Conservation (phyloP, 92 coral and sea anemone genomes). For the Zoanthus solanderi region DNA sequence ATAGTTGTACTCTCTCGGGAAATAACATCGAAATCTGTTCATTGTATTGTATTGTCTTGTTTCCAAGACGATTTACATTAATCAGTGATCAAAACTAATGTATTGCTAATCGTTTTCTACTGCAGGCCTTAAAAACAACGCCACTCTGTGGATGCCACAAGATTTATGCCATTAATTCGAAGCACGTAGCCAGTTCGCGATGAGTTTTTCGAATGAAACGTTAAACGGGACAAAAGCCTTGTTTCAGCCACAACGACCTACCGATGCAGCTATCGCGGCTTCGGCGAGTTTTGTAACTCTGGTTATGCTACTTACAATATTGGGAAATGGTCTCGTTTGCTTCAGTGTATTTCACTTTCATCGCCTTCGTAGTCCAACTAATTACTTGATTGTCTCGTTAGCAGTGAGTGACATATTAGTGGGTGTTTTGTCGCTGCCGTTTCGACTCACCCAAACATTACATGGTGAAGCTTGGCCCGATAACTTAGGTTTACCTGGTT, state of each 20-base stretch:
- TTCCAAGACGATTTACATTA: constrained; percentile 19
- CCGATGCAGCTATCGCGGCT: constrained; percentile 57
- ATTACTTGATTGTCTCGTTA: constrained; percentile 88
- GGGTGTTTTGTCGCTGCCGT: constrained; percentile 87
- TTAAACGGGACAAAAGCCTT: not conserved
- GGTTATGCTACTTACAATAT: constrained; percentile 87
- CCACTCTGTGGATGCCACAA: not conserved
- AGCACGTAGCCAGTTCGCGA: not conserved
- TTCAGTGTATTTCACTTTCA: constrained; percentile 81
- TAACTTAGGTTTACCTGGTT: constrained; percentile 73
- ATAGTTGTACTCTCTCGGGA: constrained; percentile 28
- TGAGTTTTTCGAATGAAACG: constrained; percentile 33
- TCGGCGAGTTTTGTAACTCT: constrained; percentile 83
- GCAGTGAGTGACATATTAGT: constrained; percentile 95
- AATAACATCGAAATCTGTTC: not conserved
- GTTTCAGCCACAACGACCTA: not conserved
- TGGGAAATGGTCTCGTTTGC: constrained; percentile 93
- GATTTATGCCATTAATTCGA: not conserved
- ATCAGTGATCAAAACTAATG: constrained; percentile 17
- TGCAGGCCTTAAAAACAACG: constrained; percentile 19
- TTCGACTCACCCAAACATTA: constrained; percentile 84
- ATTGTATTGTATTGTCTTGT: constrained; percentile 20
- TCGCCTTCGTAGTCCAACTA: constrained; percentile 91
- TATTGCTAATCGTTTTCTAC: constrained; percentile 25
- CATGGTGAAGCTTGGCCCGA: constrained; percentile 76